Evolutionary conservation across 2,888 invertebrate genomes (phyloP), one percentile per base, ranked within the genome.

Genomic region (Euspilapteryx auroguttella): DNA sequence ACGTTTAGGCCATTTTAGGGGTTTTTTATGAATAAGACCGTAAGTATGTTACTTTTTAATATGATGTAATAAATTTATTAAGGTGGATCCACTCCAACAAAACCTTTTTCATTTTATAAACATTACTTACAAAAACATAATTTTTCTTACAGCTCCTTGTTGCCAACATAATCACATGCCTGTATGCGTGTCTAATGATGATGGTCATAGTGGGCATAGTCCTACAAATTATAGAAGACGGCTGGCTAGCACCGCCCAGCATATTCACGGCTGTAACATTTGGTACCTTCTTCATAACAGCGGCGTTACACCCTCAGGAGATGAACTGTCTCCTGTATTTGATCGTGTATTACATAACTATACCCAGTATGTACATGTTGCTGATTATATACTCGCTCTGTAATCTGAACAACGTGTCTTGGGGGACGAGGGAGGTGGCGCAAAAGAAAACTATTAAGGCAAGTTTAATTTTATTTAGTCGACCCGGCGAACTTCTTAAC

Each of bases 341-440:
- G 10, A 50, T 82, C 33, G 81, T 96, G 22, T 96, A 96, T 56
- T 73, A 71, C 32, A 83, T 96, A 25, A 90, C 94, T 4, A 92
- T 96, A 29, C 96, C 96, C 0, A 90, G 93, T 38, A 95, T 95
- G 88, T 96, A 95, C 57, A 85, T 96, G 80, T 68, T 96, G 49
- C 78, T 96, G 29, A 87, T 94, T 38, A 87, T 96, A 31, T 96
- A 93, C 55, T 92, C 94, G 0, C 77, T 95, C 14, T 93, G 94
- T 53, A 96, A 96, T 55, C 79, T 96, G 68, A 92, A 96, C 55
- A 89, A 93, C 46, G 89, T 96, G 3, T 86, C 89, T 2, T 96
- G 96, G 96, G 96, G 96, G 4, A 96, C 96, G 0, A 76, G 96
- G 34, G 96, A 95, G 55, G 85, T 80, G 26, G 77, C 78, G 1